These are phyloP conservation scores for Lepisosteus oculatus DNA, from an alignment of 2,113 vertebrate genomes.

Conservation along the genomic window DNA sequence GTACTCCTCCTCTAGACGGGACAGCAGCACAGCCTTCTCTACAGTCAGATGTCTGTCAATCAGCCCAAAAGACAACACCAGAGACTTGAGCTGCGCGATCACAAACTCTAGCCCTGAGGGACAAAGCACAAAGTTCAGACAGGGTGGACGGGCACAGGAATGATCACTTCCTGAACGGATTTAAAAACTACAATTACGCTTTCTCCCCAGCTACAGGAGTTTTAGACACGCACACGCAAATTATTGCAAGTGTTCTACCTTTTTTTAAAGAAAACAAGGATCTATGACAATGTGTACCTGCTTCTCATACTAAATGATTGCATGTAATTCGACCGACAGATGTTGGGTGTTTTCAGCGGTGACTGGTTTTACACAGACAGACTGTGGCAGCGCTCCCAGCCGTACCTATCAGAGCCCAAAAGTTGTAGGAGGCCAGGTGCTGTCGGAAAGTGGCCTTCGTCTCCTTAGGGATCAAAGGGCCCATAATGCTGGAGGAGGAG, in stretches of 20 bases:
- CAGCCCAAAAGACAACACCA: constrained; percentile 83
- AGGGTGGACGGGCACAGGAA: no score
- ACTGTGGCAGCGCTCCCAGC: neutral
- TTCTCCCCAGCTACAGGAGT: no score
- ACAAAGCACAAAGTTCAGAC: neutral
- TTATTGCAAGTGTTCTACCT: no score
- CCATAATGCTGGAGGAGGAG: constrained; percentile 86
- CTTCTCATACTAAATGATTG: no score
- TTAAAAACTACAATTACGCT: no score
- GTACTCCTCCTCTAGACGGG: constrained; percentile 91
- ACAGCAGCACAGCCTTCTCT: constrained; percentile 87
- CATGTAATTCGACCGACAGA: no score
- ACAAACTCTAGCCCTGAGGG: constrained; percentile 86
- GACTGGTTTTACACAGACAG: neutral
- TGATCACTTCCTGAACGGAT: no score
- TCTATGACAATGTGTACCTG: neutral
- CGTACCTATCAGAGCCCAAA: constrained; percentile 90
- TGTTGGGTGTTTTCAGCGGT: no score
- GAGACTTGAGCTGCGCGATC: constrained; percentile 89
- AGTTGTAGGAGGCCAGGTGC: constrained; percentile 87
- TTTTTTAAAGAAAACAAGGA: neutral
- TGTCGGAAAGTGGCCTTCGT: constrained; percentile 80
- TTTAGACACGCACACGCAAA: no score
- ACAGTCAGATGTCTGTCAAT: constrained; percentile 84
- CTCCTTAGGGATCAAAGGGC: constrained; percentile 78